Evolutionary conservation across 2,888 invertebrate genomes (phyloP), one percentile per base, ranked within the genome.

Genomic region (Acanthosoma haemorrhoidale): DNA sequence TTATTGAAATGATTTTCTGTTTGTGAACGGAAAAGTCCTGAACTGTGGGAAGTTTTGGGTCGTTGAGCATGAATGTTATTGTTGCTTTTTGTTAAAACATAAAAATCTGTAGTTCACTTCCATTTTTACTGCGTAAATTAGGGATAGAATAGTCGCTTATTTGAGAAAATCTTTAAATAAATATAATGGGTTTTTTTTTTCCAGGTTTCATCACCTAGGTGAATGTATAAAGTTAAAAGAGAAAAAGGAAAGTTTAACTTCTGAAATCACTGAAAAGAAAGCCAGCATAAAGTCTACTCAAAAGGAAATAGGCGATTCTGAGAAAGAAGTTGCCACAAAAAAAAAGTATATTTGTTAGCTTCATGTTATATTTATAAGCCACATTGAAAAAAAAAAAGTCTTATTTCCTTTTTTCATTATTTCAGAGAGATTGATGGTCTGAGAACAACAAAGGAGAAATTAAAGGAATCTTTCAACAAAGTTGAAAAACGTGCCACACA

Each of bases 201-300:
- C 31, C 18, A 2, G 51, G 8, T 61, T 68, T 18, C 64, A 69
- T 59, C 15, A 34, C 31, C 29, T 15, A 18, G 21, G 16, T 5
- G 38, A 39, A 13, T 79, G 34, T 4, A 71, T 69, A 1, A 73
- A 78, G 8, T 77, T 77, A 21, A 77, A 83, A 18, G 80, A 80
- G 51, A 83, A 86, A n/a, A 82, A 85, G 77, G 82, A 82, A 2
- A 84, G 13, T 15, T 25, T 72, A 3, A 69, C 39, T 25, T 43
- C 66, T 13, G 36, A 61, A 6, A 59, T 67, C 25, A 38, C 59
- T 9, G 67, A 51, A 18, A 51, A 66, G 36, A 34, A 59, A 29
- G 83, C 83, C n/a, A 81, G 82, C 9, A 82, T 90, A 60, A 84
- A 86, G n/a, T 82, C 81, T 25, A 82, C 89, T n/a, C 84, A 83